Percentiles rank a stretch among this genome's conserved stretches.
phyloP scores from a whole-genome alignment of 1,140 invertebrate genomes.

The Pogonomyrmex barbatus region DNA sequence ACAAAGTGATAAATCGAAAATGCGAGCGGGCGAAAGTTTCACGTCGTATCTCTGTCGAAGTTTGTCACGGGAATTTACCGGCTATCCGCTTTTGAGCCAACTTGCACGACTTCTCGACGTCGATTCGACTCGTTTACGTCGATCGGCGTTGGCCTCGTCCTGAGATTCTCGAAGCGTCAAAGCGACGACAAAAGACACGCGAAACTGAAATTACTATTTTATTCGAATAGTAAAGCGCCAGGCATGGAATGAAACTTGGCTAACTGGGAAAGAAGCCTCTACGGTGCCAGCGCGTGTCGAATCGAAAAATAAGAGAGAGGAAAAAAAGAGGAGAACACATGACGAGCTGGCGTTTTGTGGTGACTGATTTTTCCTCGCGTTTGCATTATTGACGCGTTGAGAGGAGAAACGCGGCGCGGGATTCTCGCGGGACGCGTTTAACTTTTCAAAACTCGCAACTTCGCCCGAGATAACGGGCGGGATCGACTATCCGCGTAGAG shows the following conservation, averaged over 20 bases:
- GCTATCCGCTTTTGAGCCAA: background rate
- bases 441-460: conserved; percentile 42
- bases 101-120: conserved; percentile 22
- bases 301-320: background rate
- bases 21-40: conserved; percentile 47
- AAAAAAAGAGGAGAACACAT: background rate
- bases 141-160: background rate
- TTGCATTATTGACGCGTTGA: conserved; percentile 32
- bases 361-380: conserved; percentile 16
- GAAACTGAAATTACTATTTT: conserved; percentile 29
- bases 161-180: background rate
- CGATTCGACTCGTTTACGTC: conserved; percentile 30
- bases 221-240: background rate
- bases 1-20: conserved; percentile 56
- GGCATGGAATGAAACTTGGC: background rate
- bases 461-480: conserved; percentile 16
- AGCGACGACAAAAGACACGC: background rate
- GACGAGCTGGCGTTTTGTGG: background rate
- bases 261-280: background rate
- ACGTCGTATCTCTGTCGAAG: conserved; percentile 13
- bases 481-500: background rate
- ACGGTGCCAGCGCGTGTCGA: background rate
- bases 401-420: background rate
- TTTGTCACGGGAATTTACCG: conserved; percentile 22
- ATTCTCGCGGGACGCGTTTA: conserved; percentile 14